Evolutionary conservation across 1,140 invertebrate genomes (phyloP).

Genomic region (Procambarus virginalis): DNA sequence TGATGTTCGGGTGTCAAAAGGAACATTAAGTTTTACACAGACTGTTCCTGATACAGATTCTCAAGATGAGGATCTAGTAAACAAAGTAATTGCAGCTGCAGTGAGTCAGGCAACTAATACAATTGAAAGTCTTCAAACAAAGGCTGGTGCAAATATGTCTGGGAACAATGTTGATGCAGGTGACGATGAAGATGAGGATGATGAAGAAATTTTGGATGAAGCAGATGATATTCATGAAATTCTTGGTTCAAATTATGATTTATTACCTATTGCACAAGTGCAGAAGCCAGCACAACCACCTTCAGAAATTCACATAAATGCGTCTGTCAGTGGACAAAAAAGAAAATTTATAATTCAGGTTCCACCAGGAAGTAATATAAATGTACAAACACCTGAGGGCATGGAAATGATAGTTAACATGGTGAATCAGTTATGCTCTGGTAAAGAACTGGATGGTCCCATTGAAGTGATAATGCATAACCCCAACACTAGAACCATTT

Average conservation of each 20-base stretch:
- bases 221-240: slow-evolving; percentile 53
- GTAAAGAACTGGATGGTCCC: slow-evolving; percentile 68
- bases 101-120: slow-evolving; percentile 66
- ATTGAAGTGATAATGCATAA: slow-evolving; percentile 67
- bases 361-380: slow-evolving; percentile 62
- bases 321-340: slow-evolving; percentile 55
- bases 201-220: slow-evolving; percentile 49
- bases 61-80: slow-evolving; percentile 63
- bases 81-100: slow-evolving; percentile 61
- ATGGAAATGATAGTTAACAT: slow-evolving; percentile 68
- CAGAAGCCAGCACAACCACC: slow-evolving; percentile 40
- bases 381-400: slow-evolving; percentile 64
- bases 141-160: slow-evolving; percentile 47
- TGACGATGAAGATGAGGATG: slow-evolving; percentile 38
- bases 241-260: slow-evolving; percentile 15
- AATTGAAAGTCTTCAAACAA: slow-evolving; percentile 58
- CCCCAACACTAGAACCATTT: slow-evolving; percentile 19
- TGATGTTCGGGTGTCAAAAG: slow-evolving; percentile 30
- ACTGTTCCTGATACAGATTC: slow-evolving; percentile 54
- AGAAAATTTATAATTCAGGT: slow-evolving; percentile 68
- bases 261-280: slow-evolving; percentile 38
- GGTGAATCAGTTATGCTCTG: slow-evolving; percentile 63
- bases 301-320: slow-evolving; percentile 68
- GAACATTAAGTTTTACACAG: slow-evolving; percentile 56
- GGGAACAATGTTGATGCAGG: slow-evolving; percentile 51